phyloP scores from a whole-genome alignment of 1,140 invertebrate genomes.

The Drosophila auraria region DNA sequence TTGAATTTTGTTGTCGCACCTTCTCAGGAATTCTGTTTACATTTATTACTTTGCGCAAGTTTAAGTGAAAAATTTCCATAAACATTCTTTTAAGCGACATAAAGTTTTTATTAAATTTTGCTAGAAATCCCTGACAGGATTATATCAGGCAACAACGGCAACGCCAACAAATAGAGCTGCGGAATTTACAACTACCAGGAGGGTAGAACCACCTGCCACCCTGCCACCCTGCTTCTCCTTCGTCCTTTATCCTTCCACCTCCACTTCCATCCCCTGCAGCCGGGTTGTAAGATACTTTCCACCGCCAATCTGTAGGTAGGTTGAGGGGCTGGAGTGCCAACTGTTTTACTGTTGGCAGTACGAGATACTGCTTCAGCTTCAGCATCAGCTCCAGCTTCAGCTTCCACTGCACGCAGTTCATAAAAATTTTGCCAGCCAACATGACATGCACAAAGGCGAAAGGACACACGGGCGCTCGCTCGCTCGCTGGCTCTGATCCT shows the following conservation, averaged over 20 bases:
- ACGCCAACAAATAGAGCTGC: conserved; percentile 76
- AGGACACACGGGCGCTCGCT: conserved; percentile 63
- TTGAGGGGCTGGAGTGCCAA: conserved; percentile 18
- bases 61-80: conserved; percentile 85
- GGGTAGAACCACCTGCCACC: conserved; percentile 29
- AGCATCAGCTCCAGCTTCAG: conserved; percentile 19
- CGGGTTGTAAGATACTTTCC: conserved; percentile 60
- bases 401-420: conserved; percentile 74
- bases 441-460: conserved; percentile 81
- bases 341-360: conserved; percentile 54
- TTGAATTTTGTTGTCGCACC: conserved; percentile 84
- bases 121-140: conserved; percentile 73
- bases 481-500: conserved; percentile 1
- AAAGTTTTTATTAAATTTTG: conserved; percentile 85
- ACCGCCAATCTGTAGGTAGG: conserved; percentile 1
- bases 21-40: conserved; percentile 84
- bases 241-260: conserved; percentile 9
- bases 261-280: conserved; percentile 1
- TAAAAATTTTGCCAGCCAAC: conserved; percentile 82
- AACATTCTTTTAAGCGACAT: conserved; percentile 85
- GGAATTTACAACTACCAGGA: conserved; percentile 76
- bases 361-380: conserved; percentile 30
- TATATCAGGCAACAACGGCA: conserved; percentile 61
- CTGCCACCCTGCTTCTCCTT: background rate
- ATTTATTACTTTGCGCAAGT: conserved; percentile 85